phyloP scores from a whole-genome alignment of 2,113 vertebrate genomes.

The Steatornis caripensis region DNA sequence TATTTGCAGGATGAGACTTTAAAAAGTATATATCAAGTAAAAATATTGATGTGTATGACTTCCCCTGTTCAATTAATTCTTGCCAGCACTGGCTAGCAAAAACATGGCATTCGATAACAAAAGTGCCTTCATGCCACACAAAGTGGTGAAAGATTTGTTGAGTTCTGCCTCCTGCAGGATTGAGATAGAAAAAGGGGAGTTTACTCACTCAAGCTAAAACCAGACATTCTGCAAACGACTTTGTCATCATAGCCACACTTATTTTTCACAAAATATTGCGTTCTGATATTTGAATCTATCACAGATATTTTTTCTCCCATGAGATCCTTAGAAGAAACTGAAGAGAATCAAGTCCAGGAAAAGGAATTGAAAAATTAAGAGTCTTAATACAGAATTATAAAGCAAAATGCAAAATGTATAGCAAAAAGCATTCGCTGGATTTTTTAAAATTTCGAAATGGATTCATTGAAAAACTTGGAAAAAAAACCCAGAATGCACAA shows the following conservation, averaged over 20 bases:
- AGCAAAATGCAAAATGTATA: background rate
- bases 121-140: background rate
- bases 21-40: background rate
- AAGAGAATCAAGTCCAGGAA: background rate
- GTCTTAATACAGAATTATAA: background rate
- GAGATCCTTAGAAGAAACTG: background rate
- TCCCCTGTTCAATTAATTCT: constrained; percentile 23
- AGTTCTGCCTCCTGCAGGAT: constrained; percentile 66
- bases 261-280: background rate
- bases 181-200: background rate
- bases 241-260: background rate
- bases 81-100: constrained; percentile 34
- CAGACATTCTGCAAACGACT: background rate
- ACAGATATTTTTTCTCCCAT: background rate
- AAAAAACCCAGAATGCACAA: background rate
- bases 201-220: background rate
- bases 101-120: background rate
- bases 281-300: background rate
- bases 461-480: background rate
- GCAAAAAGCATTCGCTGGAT: background rate
- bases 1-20: background rate
- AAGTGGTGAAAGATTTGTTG: constrained; percentile 31
- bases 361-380: background rate
- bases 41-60: background rate
- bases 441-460: background rate